Evolutionary conservation across 2,888 invertebrate genomes (phyloP), one percentile per base, ranked within the genome.

Genomic region (Tachina lurida): DNA sequence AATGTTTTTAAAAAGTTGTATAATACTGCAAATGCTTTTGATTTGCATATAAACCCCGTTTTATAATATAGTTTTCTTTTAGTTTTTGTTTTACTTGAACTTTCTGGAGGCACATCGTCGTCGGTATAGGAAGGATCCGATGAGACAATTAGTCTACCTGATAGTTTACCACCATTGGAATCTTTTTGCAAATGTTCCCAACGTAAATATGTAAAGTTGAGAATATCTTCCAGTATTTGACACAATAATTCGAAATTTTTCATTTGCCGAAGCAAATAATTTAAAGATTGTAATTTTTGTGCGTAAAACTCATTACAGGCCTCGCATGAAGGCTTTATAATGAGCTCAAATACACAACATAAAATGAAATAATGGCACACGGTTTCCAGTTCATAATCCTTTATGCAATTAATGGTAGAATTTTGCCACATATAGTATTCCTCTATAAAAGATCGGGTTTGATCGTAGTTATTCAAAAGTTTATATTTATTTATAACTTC

Each of bases 171-270:
- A 19, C 15, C 45, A 31, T 41, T 45, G 1, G 56, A 39, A n/a
- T 31, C 15, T 4, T 70, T 82, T 5, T 88, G 86, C 10, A 93
- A 82, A 77, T 92, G 90, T 58, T 93, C 93, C 92, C 92, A 92
- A 1, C 93, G 91, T 49, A 93, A 76, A 62, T 92, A 92, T 0
- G 91, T 87, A 49, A 93, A 84, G 9, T 90, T 90, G 62, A 92
- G 91, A 4, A 92, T 90, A 54, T 92, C 91, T 84, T 91, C 91
- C 7, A 93, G 83, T 3, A 92, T 83, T 41, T 90, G 89, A 63
- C 91, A 91, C 2, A 92, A 88, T 0, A 89, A 88, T 39, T 89
- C 85, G 39, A 92, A 87, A 31, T 89, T 89, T 19, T 90, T 90
- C 8, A 92, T 87, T 87, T 91, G 91, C 0, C 92, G 89, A 13